Evolutionary conservation across 2,888 invertebrate genomes (phyloP).

Genomic region (Tenthredo mesomela): DNA sequence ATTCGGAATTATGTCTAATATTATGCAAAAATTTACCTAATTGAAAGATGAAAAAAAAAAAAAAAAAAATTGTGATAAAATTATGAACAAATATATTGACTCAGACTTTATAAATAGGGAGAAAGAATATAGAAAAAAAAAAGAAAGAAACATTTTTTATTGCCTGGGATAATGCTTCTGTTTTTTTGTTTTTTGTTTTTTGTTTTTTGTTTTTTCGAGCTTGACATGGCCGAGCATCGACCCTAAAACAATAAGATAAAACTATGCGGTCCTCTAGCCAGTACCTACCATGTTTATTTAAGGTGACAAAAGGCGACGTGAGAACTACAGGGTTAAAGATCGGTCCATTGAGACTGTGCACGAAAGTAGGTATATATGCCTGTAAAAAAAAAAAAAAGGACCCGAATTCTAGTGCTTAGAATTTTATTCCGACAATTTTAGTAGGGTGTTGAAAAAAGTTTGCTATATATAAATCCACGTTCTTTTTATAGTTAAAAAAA

Average conservation of each 20-base stretch:
- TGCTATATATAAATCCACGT: background rate
- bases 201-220: background rate
- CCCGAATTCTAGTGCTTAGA: background rate
- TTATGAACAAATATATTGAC: background rate
- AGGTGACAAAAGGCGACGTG: background rate
- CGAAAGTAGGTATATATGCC: background rate
- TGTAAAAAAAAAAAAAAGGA: too few relatives aligned
- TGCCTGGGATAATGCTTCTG: background rate
- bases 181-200: background rate
- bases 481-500: background rate
- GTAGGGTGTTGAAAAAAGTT: background rate
- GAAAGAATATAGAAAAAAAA: background rate
- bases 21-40: background rate
- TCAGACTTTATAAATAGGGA: background rate
- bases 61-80: background rate
- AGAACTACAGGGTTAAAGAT: background rate
- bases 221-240: background rate
- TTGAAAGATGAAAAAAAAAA: background rate
- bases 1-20: too few relatives aligned
- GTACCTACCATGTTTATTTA: constrained; percentile 3
- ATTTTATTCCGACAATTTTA: background rate
- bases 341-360: background rate
- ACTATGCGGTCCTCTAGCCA: background rate
- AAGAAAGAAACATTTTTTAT: background rate
- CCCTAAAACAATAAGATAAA: background rate